A percentile compares a stretch with the other conserved stretches of the same genome.
These are phyloP conservation scores for Hydroisotoma schaefferi DNA, from an alignment of 2,888 invertebrate species.

Conservation along the genomic window DNA sequence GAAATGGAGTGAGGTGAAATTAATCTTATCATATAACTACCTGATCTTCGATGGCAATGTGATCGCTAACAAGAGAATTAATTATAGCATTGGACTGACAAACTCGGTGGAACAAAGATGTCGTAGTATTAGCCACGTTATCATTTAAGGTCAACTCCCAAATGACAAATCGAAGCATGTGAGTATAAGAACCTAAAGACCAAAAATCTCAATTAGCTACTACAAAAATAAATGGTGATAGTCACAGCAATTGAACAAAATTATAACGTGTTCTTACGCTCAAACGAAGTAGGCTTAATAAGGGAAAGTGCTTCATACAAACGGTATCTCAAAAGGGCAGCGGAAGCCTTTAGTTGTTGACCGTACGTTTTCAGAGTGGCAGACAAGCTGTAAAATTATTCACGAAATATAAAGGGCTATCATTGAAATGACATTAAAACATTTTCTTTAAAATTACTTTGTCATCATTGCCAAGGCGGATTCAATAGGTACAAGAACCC, in stretches of 20 bases:
- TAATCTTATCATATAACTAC: conserved; percentile 55
- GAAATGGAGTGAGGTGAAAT: too few species aligned
- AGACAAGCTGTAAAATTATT: conserved; percentile 63
- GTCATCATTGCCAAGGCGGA: conserved; percentile 91
- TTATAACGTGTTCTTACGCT: conserved; percentile 58
- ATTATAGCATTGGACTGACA: conserved; percentile 68
- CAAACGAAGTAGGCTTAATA: conserved; percentile 73
- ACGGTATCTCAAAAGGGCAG: conserved; percentile 86
- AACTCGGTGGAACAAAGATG: conserved; percentile 72
- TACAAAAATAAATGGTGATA: neutral
- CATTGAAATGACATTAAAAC: neutral
- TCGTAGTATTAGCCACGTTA: conserved; percentile 86
- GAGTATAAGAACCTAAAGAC: conserved; percentile 69
- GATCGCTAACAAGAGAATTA: conserved; percentile 90
- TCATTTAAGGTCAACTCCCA: conserved; percentile 94
- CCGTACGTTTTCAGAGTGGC: conserved; percentile 83
- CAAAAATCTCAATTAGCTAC: conserved; percentile 3
- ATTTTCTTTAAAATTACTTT: conserved; percentile 63
- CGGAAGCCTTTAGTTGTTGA: conserved; percentile 87
- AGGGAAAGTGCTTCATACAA: conserved; percentile 82
- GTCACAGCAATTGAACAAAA: conserved; percentile 1
- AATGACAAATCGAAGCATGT: conserved; percentile 82
- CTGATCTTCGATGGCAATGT: conserved; percentile 95
- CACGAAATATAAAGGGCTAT: conserved; percentile 1
- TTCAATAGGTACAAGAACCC: conserved; percentile 87